Conservation (phyloP, 2,888 invertebrate species). For the Antheraea yamamai region DNA sequence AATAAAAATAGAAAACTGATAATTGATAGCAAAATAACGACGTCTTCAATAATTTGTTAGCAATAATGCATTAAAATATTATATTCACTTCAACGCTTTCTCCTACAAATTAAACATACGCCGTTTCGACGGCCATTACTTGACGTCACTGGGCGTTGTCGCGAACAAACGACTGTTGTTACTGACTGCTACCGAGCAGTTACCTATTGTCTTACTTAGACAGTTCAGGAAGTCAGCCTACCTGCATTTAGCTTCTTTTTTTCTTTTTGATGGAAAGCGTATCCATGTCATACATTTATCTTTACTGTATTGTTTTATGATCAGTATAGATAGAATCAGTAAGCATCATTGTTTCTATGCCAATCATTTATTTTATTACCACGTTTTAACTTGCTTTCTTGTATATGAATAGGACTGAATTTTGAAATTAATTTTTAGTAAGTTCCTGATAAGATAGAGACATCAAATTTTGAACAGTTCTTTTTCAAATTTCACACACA, state of each 20-base stretch:
- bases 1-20: no score
- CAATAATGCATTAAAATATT: no score
- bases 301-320: neutral
- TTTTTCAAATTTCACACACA: no score
- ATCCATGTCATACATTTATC: neutral
- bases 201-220: slow-evolving; percentile 39
- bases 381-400: no score
- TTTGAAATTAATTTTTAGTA: no score
- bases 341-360: neutral
- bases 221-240: slow-evolving; percentile 18
- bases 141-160: slow-evolving; percentile 45
- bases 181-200: slow-evolving; percentile 41
- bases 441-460: no score
- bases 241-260: slow-evolving; percentile 21
- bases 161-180: slow-evolving; percentile 45
- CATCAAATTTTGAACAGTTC: no score
- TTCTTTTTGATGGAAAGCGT: slow-evolving; percentile 1
- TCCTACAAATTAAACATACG: neutral
- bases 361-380: neutral
- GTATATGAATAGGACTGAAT: no score
- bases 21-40: no score
- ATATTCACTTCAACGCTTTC: neutral
- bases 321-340: neutral
- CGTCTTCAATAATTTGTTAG: no score
- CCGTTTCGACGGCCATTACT: slow-evolving; percentile 47